Conservation (phyloP, 2,888 invertebrate genomes). For the Empis livida region DNA sequence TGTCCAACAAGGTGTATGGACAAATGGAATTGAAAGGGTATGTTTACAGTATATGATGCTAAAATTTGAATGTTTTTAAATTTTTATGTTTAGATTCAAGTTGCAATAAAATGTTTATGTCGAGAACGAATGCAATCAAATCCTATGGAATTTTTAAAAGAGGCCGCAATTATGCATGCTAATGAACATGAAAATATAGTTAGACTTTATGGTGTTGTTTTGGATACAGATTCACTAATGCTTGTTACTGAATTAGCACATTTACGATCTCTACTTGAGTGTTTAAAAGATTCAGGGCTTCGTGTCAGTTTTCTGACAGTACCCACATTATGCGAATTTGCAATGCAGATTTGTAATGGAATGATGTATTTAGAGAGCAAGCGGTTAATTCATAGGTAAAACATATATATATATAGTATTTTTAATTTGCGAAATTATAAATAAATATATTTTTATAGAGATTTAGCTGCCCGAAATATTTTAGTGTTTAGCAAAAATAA, state of each 20-base stretch:
- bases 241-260: slow-evolving; percentile 87
- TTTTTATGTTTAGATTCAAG: slow-evolving; percentile 56
- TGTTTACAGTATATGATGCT: slow-evolving; percentile 20
- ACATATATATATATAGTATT: not conserved
- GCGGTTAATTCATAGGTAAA: slow-evolving; percentile 81
- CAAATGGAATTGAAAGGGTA: slow-evolving; percentile 83
- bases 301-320: slow-evolving; percentile 82
- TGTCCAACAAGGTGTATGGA: slow-evolving; percentile 96
- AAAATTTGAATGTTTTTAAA: not conserved
- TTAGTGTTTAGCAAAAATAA: slow-evolving; percentile 91
- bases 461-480: slow-evolving; percentile 94
- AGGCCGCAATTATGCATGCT: slow-evolving; percentile 96
- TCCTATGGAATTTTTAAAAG: slow-evolving; percentile 92
- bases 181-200: slow-evolving; percentile 97
- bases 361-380: slow-evolving; percentile 96
- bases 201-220: slow-evolving; percentile 90
- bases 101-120: slow-evolving; percentile 92
- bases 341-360: slow-evolving; percentile 91
- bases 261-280: slow-evolving; percentile 85
- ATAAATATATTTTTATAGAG: slow-evolving; percentile 43
- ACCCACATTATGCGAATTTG: slow-evolving; percentile 85
- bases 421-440: not conserved
- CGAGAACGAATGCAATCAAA: slow-evolving; percentile 92
- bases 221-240: slow-evolving; percentile 79
- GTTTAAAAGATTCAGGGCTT: slow-evolving; percentile 84